Base-by-base conservation (phyloP, 2,113 vertebrate species). In the Elephantulus edwardii region DNA sequence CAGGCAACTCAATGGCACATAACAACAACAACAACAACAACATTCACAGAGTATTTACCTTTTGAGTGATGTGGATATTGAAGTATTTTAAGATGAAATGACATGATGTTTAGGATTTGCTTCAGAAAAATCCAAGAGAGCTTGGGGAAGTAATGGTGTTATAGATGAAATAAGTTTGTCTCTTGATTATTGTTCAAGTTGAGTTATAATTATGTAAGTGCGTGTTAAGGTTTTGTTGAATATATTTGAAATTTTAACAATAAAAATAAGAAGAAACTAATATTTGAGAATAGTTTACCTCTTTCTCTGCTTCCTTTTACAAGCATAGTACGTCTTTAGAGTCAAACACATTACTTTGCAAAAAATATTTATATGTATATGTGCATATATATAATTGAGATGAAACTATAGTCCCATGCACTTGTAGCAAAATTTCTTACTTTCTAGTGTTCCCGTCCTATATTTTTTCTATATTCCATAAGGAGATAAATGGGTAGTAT, bases 401-500 rank as follows among this genome's bases (percentile, higher is more conserved):
- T 50, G 42, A 84, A 92, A 58, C 38, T 54, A 22, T 28, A 84
- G 13, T 82, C 11, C 17, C 77, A 48, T 13, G 50, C 11, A 75
- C 19, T 83, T 86, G 6, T 14, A 44, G 24, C 92, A 92, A 64
- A 85, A 64, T 58, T 79, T 90, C 68, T 84, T 88, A 85, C 80
- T 87, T 81, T 77, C 75, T 74, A 68, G 14, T 54, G 74, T 33
- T 88, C 35, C 56, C 26, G 26, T 90, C 16, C 52, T 89, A 48
- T 76, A 56, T 9, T 64, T 84, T 76, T 95, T 76, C 90, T 89
- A 20, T 72, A 76, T 92, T 93, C 94, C 83, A 93, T 93, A 94
- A 96, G 88, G 93, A 96, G 93, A 94, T 93, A 94, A 96, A 94
- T 87, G 95, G 95, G 86, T 94, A 96, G 95, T 88, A 95, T 91